Evolutionary conservation across 2,888 invertebrate genomes (phyloP).

Genomic region (Drepanosiphum platanoidis): DNA sequence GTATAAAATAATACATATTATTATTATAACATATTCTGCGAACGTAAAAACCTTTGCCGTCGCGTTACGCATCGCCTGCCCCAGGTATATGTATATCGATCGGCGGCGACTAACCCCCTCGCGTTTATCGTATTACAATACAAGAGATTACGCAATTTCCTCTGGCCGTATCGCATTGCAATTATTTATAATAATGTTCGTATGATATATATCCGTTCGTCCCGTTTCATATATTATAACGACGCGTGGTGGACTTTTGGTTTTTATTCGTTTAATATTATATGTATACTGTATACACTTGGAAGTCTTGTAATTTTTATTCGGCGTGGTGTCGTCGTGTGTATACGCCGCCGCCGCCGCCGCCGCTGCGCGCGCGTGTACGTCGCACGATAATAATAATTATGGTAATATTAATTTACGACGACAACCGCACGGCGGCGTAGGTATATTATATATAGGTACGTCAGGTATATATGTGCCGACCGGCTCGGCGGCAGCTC

Average conservation of each 20-base stretch:
- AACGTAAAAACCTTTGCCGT: background rate
- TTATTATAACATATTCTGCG: too few species aligned
- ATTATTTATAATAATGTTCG: background rate
- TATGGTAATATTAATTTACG: slow-evolving; percentile 54
- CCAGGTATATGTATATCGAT: too few species aligned
- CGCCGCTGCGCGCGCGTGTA: background rate
- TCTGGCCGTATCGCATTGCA: background rate
- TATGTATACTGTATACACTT: too few species aligned
- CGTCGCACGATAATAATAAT: slow-evolving; percentile 31
- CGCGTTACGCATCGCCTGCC: background rate
- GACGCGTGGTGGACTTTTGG: background rate
- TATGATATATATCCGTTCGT: too few species aligned
- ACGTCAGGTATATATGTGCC: background rate
- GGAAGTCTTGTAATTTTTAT: background rate
- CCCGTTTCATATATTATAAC: background rate
- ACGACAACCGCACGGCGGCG: slow-evolving; percentile 32
- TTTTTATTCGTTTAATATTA: too few species aligned
- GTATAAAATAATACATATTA: too few species aligned
- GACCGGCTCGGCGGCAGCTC: background rate
- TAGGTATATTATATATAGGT: background rate
- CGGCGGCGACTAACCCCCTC: too few species aligned
- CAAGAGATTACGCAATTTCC: background rate
- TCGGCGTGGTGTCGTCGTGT: background rate
- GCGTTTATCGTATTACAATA: too few species aligned
- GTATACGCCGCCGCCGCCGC: background rate